These are phyloP conservation scores for Poeciliopsis occidentalis DNA, from an alignment of 2,113 vertebrate species.

Conservation along the genomic window DNA sequence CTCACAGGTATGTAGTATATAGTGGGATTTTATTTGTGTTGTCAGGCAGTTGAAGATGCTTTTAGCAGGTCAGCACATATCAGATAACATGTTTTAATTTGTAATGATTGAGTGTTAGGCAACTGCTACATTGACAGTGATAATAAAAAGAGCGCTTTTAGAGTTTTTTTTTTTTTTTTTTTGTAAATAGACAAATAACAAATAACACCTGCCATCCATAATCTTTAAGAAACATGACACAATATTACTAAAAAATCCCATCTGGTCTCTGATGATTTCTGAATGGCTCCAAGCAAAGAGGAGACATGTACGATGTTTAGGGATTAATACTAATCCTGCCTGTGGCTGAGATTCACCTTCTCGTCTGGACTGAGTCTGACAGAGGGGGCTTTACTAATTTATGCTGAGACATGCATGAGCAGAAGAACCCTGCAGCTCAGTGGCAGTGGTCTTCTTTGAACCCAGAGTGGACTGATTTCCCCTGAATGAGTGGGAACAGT, in stretches of 20 bases:
- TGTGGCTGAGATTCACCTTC: conserved; percentile 75
- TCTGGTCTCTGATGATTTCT: conserved; percentile 52
- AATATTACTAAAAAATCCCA: conserved; percentile 7
- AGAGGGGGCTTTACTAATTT: conserved; percentile 71
- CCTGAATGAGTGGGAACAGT: conserved; percentile 4
- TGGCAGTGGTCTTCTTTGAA: conserved; percentile 35
- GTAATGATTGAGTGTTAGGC: not conserved
- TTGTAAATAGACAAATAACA: conserved; percentile 6
- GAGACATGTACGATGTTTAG: conserved; percentile 48
- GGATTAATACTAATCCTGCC: conserved; percentile 73
- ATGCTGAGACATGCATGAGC: conserved; percentile 72
- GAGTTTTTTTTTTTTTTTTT: not conserved
- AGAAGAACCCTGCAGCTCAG: conserved; percentile 55
- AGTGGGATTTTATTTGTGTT: conserved; percentile 30
- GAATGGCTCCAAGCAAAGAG: conserved; percentile 60
- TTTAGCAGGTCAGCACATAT: not conserved
- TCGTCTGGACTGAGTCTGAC: conserved; percentile 73
- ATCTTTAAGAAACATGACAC: conserved; percentile 27
- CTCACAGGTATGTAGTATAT: conserved; percentile 45
- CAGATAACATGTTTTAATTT: not conserved
- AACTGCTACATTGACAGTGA: not conserved
- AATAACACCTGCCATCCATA: conserved; percentile 26
- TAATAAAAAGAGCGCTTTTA: not conserved
- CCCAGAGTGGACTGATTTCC: conserved; percentile 44
- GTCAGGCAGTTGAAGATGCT: conserved; percentile 1